Conservation (phyloP, 1,140 invertebrate species). For the Bombus turneri region DNA sequence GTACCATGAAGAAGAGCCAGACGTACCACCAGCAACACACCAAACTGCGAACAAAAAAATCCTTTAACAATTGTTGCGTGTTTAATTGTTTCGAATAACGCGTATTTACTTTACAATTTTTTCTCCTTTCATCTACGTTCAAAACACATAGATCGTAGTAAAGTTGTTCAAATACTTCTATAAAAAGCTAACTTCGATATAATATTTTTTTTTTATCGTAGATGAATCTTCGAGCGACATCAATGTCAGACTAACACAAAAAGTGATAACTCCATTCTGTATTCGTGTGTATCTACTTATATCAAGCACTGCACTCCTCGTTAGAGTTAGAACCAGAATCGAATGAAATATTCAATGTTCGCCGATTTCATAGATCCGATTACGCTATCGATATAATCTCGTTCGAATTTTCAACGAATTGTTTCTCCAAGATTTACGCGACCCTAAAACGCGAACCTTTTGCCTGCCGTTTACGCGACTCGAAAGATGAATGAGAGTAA, state of each 20-base stretch:
- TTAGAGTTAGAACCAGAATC: not conserved
- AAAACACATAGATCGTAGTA: too few species aligned
- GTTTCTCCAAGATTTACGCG: not conserved
- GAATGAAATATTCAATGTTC: not conserved
- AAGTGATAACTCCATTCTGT: too few species aligned
- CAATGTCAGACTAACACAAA: too few species aligned
- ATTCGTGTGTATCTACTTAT: not conserved
- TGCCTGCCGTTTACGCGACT: slow-evolving; percentile 31
- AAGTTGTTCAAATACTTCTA: too few species aligned
- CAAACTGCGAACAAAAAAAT: slow-evolving; percentile 81
- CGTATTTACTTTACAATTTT: not conserved
- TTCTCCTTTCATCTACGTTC: not conserved
- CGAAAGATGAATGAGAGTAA: slow-evolving; percentile 33
- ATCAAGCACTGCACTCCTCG: not conserved
- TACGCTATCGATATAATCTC: not conserved
- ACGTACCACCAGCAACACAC: slow-evolving; percentile 85
- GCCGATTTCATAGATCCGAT: too few species aligned
- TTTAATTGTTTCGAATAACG: not conserved
- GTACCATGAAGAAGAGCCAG: slow-evolving; percentile 89
- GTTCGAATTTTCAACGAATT: too few species aligned
- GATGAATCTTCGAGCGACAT: not conserved
- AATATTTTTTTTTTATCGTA: not conserved
- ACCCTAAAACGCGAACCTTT: slow-evolving; percentile 8
- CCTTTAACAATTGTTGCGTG: not conserved
- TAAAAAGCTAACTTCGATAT: too few species aligned